These are phyloP conservation scores for Microtus californicus DNA, from an alignment of 2,797 vertebrate genomes.

Conservation along the genomic window DNA sequence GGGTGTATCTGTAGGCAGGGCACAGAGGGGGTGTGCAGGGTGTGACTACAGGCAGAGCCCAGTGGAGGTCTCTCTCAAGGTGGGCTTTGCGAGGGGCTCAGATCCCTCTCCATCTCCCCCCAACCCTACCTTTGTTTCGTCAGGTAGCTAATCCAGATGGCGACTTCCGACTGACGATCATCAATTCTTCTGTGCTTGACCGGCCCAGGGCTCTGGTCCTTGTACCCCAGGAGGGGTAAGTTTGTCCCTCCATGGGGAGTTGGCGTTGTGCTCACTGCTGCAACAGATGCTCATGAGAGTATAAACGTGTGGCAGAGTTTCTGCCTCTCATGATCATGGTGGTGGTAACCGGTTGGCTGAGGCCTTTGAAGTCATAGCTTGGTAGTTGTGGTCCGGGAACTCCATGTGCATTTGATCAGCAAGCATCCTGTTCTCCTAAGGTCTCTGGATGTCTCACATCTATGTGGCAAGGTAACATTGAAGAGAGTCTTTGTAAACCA, in stretches of 20 bases:
- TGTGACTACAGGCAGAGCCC: background rate
- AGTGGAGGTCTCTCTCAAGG: background rate
- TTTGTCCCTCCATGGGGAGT: background rate
- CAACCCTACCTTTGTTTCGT: background rate
- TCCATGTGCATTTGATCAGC: background rate
- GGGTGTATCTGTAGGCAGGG: background rate
- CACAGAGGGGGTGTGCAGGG: background rate
- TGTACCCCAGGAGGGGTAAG: conserved; percentile 94
- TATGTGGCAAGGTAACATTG: background rate
- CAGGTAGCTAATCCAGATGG: conserved; percentile 97
- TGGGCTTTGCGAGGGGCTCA: background rate
- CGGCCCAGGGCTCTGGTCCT: conserved; percentile 95
- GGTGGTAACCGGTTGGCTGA: background rate
- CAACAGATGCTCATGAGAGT: background rate
- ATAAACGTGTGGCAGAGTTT: background rate
- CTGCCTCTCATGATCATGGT: background rate
- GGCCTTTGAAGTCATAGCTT: background rate
- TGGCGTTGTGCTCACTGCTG: accelerated
- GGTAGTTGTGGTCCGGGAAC: background rate
- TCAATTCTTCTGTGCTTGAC: conserved; percentile 95
- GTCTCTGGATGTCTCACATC: background rate
- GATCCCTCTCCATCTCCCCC: background rate
- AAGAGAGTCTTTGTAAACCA: background rate
- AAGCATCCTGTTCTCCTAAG: background rate
- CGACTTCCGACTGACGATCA: conserved; percentile 93